Base-by-base conservation (phyloP, 2,797 vertebrate species). In the Petrocephalus schoutedeni region DNA sequence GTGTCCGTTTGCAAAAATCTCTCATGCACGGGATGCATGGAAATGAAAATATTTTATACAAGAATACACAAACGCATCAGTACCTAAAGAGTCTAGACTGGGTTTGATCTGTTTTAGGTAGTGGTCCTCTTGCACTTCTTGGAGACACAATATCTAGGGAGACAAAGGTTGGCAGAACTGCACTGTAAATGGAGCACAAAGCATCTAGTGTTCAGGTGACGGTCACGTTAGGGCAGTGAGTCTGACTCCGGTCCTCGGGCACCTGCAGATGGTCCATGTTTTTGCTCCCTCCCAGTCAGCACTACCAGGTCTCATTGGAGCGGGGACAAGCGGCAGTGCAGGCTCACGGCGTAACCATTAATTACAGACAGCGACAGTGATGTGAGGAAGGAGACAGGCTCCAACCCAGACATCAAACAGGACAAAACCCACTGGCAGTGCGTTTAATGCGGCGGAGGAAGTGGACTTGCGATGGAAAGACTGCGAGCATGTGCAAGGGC, bases 101-200 rank as follows among this genome's bases (percentile, higher is more conserved):
- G 97, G 97, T 93, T 96, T 98, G 88, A 99, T 96, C 92, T 99
- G 97, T 90, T 89, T 89, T 88, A 94, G 92, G 41, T 97, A 99
- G 92, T 99, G 98, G 92, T 99, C 96, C 94, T 97, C 95, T 93
- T 99, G 98, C 83, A 99, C 98, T 93, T 99, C 98, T 93, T 99
- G 98, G 87, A 99, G 97, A 95, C 98, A 99, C 88, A 99, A 94
- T 64, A 99, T 96, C 98, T 99, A 91, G 53, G 71, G 59, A 91
- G 86, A 91, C 51, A 89, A 88, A 86, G 88, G 80, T 85, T 32
- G 85, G 83, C 57, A 87, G 61, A 67, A 51, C 53, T 28, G 54
- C 5, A 82, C 32, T 86, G 56, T 41, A 23, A 85, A 86, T 57
- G 1, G 0, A 51, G 67, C 83, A 86, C 67, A 85, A 56, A 41